A percentile compares a stretch with the other conserved stretches of the same genome.
Conservation (phyloP, 1,140 invertebrate genomes). For the Drosophila pseudoananassae region DNA sequence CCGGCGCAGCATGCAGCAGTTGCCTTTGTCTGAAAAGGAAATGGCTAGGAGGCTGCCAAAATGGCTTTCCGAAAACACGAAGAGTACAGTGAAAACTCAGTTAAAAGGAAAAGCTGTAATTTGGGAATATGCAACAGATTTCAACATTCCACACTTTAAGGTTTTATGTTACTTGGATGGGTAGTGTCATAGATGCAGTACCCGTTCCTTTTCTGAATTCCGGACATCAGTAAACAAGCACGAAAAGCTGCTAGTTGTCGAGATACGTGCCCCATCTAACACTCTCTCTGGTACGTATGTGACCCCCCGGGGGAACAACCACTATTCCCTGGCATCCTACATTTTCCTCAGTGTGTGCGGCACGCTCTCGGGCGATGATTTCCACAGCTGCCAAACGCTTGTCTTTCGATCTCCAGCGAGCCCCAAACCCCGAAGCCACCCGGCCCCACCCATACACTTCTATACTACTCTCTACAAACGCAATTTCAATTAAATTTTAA, state of each 20-base stretch:
- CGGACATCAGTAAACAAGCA: conserved; percentile 67
- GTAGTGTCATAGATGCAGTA: too few relatives aligned
- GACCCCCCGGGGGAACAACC: conserved; percentile 22
- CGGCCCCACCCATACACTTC: not conserved
- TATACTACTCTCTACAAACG: conserved; percentile 46
- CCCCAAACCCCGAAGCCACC: conserved; percentile 22
- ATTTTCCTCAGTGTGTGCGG: conserved; percentile 14
- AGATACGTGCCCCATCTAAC: conserved; percentile 12
- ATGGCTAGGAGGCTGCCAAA: conserved; percentile 30
- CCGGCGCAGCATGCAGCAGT: conserved; percentile 8
- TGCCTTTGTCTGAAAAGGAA: conserved; percentile 49
- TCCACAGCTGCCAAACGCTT: conserved; percentile 79
- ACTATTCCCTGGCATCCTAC: conserved; percentile 22
- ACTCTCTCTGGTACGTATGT: not conserved
- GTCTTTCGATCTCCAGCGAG: conserved; percentile 72
- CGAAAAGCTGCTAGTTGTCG: conserved; percentile 30
- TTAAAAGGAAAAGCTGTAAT: not conserved
- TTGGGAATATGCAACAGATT: too few relatives aligned
- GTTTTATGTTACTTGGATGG: too few relatives aligned
- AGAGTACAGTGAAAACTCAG: not conserved
- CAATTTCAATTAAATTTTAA: conserved; percentile 83
- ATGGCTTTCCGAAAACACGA: not conserved
- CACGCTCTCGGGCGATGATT: conserved; percentile 73
- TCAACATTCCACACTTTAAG: too few relatives aligned
- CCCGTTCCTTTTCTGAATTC: conserved; percentile 21